phyloP scores from a whole-genome alignment of 2,888 invertebrate genomes.

The Sericinus montela region DNA sequence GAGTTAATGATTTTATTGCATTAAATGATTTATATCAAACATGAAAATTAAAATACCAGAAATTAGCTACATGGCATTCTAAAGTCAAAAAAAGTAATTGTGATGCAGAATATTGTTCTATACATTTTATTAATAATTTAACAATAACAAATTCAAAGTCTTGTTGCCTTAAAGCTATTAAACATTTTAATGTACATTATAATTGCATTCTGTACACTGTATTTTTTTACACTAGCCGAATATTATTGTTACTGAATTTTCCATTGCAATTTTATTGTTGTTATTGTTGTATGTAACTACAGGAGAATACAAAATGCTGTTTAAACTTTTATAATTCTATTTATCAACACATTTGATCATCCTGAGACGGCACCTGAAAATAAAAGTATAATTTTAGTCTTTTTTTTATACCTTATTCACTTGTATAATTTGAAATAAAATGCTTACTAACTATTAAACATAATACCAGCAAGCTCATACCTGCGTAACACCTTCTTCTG shows the following conservation, averaged over 20 bases:
- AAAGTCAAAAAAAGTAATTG: conserved; percentile 46
- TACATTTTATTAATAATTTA: conserved; percentile 49
- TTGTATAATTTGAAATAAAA: background rate
- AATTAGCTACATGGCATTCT: conserved; percentile 48
- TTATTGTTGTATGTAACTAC: background rate
- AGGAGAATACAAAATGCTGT: background rate
- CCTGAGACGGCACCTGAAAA: conserved; percentile 71
- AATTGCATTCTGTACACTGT: conserved; percentile 52
- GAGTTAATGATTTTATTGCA: conserved; percentile 32
- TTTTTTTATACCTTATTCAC: background rate
- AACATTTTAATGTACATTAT: conserved; percentile 31
- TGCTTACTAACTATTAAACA: background rate
- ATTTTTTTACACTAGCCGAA: conserved; percentile 29
- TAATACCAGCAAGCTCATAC: conserved; percentile 32
- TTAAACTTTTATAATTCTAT: conserved; percentile 8
- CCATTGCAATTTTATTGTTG: background rate
- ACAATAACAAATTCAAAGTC: conserved; percentile 56
- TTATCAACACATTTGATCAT: conserved; percentile 73
- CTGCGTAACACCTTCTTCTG: conserved; percentile 51
- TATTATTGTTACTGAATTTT: conserved; percentile 1
- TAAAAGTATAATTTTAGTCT: conserved; percentile 13
- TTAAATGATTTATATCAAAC: conserved; percentile 31
- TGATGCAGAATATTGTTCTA: conserved; percentile 41
- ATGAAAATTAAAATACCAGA: conserved; percentile 52
- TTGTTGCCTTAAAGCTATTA: conserved; percentile 46